Conservation (phyloP, 2,888 invertebrate species). For the Megalurothrips usitatus region DNA sequence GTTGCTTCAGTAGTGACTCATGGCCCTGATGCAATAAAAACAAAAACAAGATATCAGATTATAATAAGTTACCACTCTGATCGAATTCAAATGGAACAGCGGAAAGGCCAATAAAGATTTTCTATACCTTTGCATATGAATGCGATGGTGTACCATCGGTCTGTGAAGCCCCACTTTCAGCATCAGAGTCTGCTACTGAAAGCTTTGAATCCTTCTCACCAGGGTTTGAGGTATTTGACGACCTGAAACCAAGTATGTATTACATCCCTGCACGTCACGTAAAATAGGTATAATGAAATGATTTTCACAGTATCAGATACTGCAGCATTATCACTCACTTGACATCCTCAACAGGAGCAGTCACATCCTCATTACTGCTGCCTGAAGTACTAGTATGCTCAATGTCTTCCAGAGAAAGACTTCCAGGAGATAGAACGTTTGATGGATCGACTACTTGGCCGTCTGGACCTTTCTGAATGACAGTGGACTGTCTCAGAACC, state of each 20-base stretch:
- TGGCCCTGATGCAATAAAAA: constrained; percentile 33
- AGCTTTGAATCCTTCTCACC: not conserved
- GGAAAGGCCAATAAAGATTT: not conserved
- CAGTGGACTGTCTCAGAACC: constrained; percentile 9
- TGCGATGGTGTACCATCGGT: not conserved
- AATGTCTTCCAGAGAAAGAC: constrained; percentile 15
- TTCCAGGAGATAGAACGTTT: constrained; percentile 6
- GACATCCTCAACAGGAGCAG: not conserved
- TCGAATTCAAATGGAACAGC: not conserved
- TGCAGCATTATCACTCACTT: no score
- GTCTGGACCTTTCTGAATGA: not conserved
- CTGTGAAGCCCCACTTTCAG: not conserved
- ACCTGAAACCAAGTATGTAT: not conserved
- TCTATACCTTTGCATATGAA: not conserved
- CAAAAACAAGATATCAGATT: not conserved
- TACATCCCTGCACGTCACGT: not conserved
- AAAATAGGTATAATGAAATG: not conserved
- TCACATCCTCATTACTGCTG: constrained; percentile 25
- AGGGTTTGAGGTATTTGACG: not conserved
- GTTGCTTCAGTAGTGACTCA: constrained; percentile 38
- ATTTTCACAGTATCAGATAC: no score
- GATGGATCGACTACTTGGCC: not conserved
- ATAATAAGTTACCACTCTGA: not conserved
- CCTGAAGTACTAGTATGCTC: not conserved
- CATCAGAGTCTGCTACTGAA: not conserved